Conservation (phyloP, 2,888 invertebrate species). For the Diachrysia chrysitis region DNA sequence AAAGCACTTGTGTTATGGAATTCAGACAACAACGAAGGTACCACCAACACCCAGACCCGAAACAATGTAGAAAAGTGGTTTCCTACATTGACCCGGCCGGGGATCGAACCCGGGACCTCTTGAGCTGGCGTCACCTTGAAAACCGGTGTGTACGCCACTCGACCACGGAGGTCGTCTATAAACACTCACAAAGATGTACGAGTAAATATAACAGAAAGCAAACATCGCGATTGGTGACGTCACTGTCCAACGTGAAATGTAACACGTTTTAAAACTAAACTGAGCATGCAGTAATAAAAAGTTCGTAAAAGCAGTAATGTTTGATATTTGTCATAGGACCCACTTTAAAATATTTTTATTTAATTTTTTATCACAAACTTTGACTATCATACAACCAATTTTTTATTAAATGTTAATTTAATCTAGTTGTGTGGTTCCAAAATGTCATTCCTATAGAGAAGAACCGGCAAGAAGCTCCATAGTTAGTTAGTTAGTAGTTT, state of each 20-base stretch:
- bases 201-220: not conserved
- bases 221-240: slow-evolving; percentile 4
- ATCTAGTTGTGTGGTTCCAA: too few species aligned
- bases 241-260: not conserved
- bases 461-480: too few species aligned
- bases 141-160: too few species aligned
- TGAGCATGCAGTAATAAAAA: not conserved
- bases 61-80: too few species aligned
- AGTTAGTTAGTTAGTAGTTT: not conserved
- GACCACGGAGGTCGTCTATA: too few species aligned
- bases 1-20: too few species aligned
- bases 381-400: not conserved
- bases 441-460: too few species aligned
- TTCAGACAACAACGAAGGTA: too few species aligned
- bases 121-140: too few species aligned
- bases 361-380: not conserved
- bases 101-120: too few species aligned
- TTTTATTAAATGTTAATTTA: slow-evolving; percentile 10
- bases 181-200: not conserved
- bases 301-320: not conserved
- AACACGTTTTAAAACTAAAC: not conserved
- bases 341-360: not conserved
- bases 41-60: too few species aligned
- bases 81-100: too few species aligned
- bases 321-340: not conserved